Percentiles rank a stretch among this genome's conserved stretches.
Conservation (phyloP, 1,140 invertebrate genomes). For the Drosophila cardini region DNA sequence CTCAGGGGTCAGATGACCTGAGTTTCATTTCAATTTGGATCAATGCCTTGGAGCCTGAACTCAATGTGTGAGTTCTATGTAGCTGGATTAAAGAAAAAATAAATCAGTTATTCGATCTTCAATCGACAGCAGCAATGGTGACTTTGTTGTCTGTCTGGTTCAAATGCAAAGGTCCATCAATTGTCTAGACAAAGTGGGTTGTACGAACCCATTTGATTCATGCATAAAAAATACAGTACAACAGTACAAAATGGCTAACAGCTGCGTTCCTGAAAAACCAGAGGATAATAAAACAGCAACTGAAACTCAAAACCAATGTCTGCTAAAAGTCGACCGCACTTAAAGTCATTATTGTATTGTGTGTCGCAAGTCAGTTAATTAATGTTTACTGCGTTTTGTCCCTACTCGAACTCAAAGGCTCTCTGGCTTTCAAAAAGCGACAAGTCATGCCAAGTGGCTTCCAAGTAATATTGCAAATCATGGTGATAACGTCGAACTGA, state of each 20-base stretch:
- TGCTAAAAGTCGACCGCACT: slow-evolving; percentile 22
- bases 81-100: slow-evolving; percentile 18
- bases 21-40: slow-evolving; percentile 7
- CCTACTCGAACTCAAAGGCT: slow-evolving; percentile 5
- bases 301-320: slow-evolving; percentile 27
- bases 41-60: slow-evolving; percentile 1
- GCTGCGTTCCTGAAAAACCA: slow-evolving; percentile 10
- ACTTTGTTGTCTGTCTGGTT: slow-evolving; percentile 24
- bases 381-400: slow-evolving; percentile 43
- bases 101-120: slow-evolving; percentile 49
- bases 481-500: slow-evolving; percentile 60
- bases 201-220: slow-evolving; percentile 42
- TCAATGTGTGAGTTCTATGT: not conserved
- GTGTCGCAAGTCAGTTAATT: slow-evolving; percentile 39
- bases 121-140: slow-evolving; percentile 7
- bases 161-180: not conserved
- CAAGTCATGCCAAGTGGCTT: slow-evolving; percentile 53
- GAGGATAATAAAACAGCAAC: not conserved
- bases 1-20: not conserved
- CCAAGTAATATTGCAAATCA: slow-evolving; percentile 49
- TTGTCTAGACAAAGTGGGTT: slow-evolving; percentile 58
- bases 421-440: slow-evolving; percentile 8
- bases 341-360: slow-evolving; percentile 23
- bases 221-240: not conserved
- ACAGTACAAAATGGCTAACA: slow-evolving; percentile 11